Base-by-base conservation (phyloP, 2,113 vertebrate species). In the Trichechus manatus region DNA sequence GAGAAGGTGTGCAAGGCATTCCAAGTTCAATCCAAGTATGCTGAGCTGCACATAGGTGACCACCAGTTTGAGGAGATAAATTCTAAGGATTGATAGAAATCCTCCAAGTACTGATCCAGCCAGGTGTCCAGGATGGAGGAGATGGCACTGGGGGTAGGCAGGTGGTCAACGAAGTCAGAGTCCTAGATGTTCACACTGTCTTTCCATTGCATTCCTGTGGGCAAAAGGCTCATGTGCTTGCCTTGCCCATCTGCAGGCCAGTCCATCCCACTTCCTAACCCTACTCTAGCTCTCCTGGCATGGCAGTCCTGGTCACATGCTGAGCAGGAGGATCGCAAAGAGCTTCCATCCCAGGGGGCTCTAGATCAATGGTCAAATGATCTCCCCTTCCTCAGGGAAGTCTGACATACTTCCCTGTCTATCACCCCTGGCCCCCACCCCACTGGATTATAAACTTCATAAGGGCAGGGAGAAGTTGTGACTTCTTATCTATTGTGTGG, bases 61-160 rank as follows among this genome's bases (percentile, higher is more conserved):
- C 97, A 99, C 98, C 36, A 99, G 99, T 97, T 99, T 99, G 87
- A 99, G 99, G 97, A 99, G 97, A 98, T 27, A 1, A 99, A 99
- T 94, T 99, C 99, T 0, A 99, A 99, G 1, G 99, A 99, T 82
- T 98, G n/a, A n/a, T n/a, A n/a, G n/a, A n/a, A n/a, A n/a, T n/a
- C n/a, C n/a, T n/a, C n/a, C n/a, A n/a, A n/a, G n/a, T n/a, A n/a
- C n/a, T n/a, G n/a, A n/a, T n/a, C 99, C 98, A 99, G 97, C 99
- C n/a, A n/a, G n/a, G 99, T 99, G 0, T 99, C 99, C 98, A 99
- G 98, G 98, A 99, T 99, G 97, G 99, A 99, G 0, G 99, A 99
- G 92, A 99, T n/a, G n/a, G n/a, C n/a, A n/a, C n/a, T n/a, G n/a
- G n/a, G n/a, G n/a, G n/a, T n/a, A n/a, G n/a, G n/a, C 0, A 0